phyloP scores from a whole-genome alignment of 2,113 vertebrate genomes.

The Microcebus murinus region DNA sequence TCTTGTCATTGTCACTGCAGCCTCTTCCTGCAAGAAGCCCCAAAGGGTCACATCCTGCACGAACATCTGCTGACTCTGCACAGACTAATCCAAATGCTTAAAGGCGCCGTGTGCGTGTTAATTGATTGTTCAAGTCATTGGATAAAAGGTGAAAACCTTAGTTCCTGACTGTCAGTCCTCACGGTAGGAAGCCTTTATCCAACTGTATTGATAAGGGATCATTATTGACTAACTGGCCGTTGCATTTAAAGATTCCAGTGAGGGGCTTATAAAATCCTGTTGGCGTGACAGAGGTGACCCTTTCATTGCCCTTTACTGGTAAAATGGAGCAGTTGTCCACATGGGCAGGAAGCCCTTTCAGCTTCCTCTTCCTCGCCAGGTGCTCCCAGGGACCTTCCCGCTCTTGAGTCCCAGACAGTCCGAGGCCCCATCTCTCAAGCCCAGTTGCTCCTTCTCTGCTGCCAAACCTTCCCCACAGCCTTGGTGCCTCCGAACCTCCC shows the following conservation, averaged over 20 bases:
- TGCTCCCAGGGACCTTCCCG: background rate
- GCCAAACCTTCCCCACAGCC: background rate
- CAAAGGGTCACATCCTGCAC: background rate
- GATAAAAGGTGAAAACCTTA: background rate
- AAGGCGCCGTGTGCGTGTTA: background rate
- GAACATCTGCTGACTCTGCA: background rate
- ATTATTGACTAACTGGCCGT: background rate
- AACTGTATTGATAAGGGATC: background rate
- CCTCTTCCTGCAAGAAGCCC: slow-evolving; percentile 36
- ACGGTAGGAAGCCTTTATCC: background rate
- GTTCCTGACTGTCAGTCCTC: background rate
- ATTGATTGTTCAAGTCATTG: background rate
- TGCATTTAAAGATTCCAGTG: background rate
- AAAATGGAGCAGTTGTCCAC: background rate
- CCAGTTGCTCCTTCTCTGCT: background rate
- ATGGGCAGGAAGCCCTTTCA: fast-evolving
- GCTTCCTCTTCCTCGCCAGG: background rate
- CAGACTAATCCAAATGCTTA: background rate
- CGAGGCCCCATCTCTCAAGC: background rate
- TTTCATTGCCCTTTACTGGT: background rate
- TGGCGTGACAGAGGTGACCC: background rate
- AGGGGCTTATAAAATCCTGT: background rate
- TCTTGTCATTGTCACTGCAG: slow-evolving; percentile 16
- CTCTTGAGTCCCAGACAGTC: background rate
- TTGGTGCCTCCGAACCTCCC: background rate